Percentiles rank a stretch among this genome's conserved stretches.
These are phyloP conservation scores for Itoplectis maculator DNA, from an alignment of 2,888 invertebrate species.

Conservation along the genomic window DNA sequence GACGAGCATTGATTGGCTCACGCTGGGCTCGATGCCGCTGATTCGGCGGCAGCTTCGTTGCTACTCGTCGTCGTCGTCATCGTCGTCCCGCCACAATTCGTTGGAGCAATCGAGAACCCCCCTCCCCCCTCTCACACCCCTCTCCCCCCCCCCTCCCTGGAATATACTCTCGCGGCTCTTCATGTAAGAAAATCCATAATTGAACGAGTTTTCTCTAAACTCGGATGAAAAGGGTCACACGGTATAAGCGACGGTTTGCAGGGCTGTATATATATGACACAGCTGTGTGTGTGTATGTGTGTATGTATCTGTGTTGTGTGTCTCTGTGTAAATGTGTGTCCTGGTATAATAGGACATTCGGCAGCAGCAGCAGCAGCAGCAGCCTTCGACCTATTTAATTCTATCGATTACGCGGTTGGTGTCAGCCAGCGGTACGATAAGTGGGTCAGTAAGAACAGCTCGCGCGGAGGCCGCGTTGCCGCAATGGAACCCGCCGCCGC, in stretches of 20 bases:
- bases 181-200: constrained; percentile 13
- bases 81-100: constrained; percentile 1
- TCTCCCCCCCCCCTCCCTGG: too few relatives aligned
- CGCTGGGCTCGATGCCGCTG: not conserved
- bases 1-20: not conserved
- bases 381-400: constrained; percentile 67
- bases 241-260: not conserved
- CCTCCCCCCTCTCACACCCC: too few relatives aligned
- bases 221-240: constrained; percentile 10
- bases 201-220: constrained; percentile 19
- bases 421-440: constrained; percentile 53
- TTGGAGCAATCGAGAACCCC: not conserved
- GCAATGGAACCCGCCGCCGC: constrained; percentile 61
- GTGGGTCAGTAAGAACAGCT: constrained; percentile 61
- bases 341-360: constrained; percentile 30
- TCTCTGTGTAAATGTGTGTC: constrained; percentile 27
- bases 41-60: not conserved
- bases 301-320: not conserved
- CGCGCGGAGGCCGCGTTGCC: constrained; percentile 43
- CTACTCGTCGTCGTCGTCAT: not conserved
- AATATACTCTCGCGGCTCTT: not conserved
- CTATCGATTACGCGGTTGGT: constrained; percentile 63
- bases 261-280: not conserved
- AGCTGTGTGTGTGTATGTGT: not conserved
- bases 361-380: too few relatives aligned